Percentiles rank a stretch among this genome's conserved stretches.
phyloP scores from a whole-genome alignment of 2,113 vertebrate genomes.

The Indri indri region DNA sequence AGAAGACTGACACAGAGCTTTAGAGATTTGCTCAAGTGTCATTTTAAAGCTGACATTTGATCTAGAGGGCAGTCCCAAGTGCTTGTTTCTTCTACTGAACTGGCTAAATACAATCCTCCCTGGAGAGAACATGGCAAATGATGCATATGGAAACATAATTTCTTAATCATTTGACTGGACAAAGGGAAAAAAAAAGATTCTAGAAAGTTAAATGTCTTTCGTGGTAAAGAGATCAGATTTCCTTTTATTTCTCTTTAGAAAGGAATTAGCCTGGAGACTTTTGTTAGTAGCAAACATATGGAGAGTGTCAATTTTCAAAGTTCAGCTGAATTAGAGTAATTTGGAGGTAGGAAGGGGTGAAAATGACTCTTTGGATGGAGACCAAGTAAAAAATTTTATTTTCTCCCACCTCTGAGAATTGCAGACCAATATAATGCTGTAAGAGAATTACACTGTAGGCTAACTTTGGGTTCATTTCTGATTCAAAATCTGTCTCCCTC shows the following conservation, averaged over 20 bases:
- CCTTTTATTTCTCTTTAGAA: constrained; percentile 30
- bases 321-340: not conserved
- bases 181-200: not conserved
- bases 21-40: not conserved
- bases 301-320: constrained; percentile 52
- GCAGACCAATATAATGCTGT: not conserved
- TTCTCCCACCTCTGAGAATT: not conserved
- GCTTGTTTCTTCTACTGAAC: not conserved
- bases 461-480: not conserved
- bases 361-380: not conserved
- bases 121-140: not conserved
- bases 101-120: not conserved
- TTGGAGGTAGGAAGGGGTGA: not conserved
- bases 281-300: constrained; percentile 12
- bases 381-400: not conserved
- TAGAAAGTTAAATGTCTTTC: not conserved
- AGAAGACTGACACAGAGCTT: not conserved
- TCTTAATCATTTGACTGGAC: not conserved
- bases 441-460: not conserved
- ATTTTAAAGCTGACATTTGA: not conserved
- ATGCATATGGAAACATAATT: not conserved
- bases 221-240: not conserved
- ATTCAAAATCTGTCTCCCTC: not conserved
- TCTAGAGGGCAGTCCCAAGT: not conserved
- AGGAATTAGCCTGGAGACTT: constrained; percentile 4